Evolutionary conservation across 2,797 vertebrate species (phyloP), one percentile per base, ranked within the genome.

Genomic region (Spinus olivaceus): DNA sequence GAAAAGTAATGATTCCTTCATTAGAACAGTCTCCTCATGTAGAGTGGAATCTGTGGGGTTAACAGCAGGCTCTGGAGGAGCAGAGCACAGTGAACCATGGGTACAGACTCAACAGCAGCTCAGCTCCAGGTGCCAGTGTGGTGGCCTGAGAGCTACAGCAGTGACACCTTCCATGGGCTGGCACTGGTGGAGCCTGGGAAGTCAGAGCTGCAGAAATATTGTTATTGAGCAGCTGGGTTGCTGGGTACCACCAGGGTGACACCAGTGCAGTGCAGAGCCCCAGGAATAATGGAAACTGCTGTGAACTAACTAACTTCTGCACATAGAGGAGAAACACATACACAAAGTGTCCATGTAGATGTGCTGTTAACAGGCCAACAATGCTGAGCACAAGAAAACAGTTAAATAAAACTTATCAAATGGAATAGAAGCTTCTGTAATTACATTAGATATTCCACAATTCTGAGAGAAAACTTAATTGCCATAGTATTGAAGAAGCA

Each of bases 1-100:
- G 81, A 97, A 78, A 95, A 96, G 80, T 82, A 73, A 7, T 85
- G 86, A 95, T 96, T 92, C 73, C 93, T 96, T 97, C 96, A 88
- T 94, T 96, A 96, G 92, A 93, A 81, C 67, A 83, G 92, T 90
- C 88, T 95, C 73, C 95, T 93, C 92, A 89, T 2, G 56, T 2
- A 96, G 95, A 95, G 93, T 95, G 96, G 60, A 71, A 63, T 87
- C 60, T 76, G 94, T 90, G 13, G 6, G 11, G 22, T 42, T 33
- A 50, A 16, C 11, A 60, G 32, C 21, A 53, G 61, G 37, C 41
- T 60, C 61, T 81, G 72, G 20, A 46, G 33, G 35, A 78, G 27
- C 61, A 84, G 27, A 79, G n/a, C 61, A 81, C 23, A 19, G 39
- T 5, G 22, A 83, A 9, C 14, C 39, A 32, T 0, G 1, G 5